These are phyloP conservation scores for Emmelina monodactyla DNA, from an alignment of 2,888 invertebrate species.

Conservation along the genomic window DNA sequence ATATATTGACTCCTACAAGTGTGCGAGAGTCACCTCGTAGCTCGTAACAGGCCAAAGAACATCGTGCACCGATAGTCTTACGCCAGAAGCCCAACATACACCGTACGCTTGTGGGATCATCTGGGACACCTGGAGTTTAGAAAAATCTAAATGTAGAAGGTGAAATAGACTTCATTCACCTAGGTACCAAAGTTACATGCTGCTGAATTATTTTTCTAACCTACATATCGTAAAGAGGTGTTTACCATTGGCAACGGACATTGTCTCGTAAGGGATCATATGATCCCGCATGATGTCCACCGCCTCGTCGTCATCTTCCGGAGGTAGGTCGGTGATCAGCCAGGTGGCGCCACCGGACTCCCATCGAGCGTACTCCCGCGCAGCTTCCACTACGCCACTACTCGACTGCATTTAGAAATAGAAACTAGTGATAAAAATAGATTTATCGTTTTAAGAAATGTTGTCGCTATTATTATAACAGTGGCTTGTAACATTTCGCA, in stretches of 20 bases:
- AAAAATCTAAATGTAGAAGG: no score
- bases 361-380: conserved; percentile 2
- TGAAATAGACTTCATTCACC: no score
- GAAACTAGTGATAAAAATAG: no score
- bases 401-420: no score
- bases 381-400: no score
- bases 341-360: conserved; percentile 1
- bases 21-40: not conserved
- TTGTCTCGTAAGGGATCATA: not conserved
- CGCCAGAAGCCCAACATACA: not conserved
- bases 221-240: no score
- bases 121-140: not conserved
- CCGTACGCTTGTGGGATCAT: not conserved
- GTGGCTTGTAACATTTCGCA: no score
- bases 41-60: not conserved
- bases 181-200: no score
- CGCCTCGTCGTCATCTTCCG: conserved; percentile 5
- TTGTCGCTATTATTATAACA: no score
- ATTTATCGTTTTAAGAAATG: no score
- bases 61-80: not conserved
- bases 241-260: not conserved
- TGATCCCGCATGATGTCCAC: not conserved
- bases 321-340: conserved; percentile 5
- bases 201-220: no score
- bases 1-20: not conserved